Base-by-base conservation (phyloP, 2,888 invertebrate genomes). In the Oscheius sp. region DNA sequence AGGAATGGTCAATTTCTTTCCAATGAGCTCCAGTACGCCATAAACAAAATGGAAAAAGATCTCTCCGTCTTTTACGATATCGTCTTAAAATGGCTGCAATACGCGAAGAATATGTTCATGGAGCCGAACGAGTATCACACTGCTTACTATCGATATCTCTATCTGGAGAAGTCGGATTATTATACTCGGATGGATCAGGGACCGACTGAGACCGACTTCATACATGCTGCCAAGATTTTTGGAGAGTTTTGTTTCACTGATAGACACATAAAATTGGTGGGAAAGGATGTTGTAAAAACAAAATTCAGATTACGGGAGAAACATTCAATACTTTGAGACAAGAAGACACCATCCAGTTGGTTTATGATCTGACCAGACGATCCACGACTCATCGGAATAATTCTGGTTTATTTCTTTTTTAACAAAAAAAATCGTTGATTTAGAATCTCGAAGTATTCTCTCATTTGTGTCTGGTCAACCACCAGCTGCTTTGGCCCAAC, bases 211-310 rank as follows among this genome's bases (percentile, higher is more conserved):
- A 23, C 33, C 8, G 77, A 77, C n/a, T 66, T 75, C 20, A 8
- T 29, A 10, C 63, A 55, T 20, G 71, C 68, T 15, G 10, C 66
- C 29, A 53, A 70, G 3, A 65, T 77, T 17, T 70, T 77, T 25
- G 71, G 69, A 48, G 77, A 77, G 17, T 74, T 70, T 48, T 70
- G 73, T 23, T 45, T 77, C 15, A 53, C 69, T 3, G 69, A 69
- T 17, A 29, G 50, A 29, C 39, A 46, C 8, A 39, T 69, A 4
- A 50, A 53, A 63, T 31, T 63, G 52, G 66, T 66, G 8, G 53
- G 15, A n/a, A n/a, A 53, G n/a, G 27, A 27, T 31, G 10, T n/a
- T n/a, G n/a, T n/a, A 4, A 17, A 50, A 50, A 10, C 17, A 15
- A 10, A 8, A 10, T 65, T 31, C 34, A 65, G 65, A 61, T 68